These are phyloP conservation scores for Watsonalla cultraria DNA, from an alignment of 2,888 invertebrate species.

Conservation along the genomic window DNA sequence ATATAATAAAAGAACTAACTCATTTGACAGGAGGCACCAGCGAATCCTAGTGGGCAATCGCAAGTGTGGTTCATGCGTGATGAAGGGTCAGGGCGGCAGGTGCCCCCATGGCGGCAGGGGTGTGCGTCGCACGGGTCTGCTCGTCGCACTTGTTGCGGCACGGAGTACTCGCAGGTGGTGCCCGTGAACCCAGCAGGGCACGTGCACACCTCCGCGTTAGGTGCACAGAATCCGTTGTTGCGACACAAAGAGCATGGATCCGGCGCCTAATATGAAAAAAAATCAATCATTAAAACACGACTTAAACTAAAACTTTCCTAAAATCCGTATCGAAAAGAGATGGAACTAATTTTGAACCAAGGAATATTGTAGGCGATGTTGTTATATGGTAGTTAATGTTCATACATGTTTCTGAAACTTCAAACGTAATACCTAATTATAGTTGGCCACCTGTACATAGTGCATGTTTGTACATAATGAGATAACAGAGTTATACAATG, in stretches of 20 bases:
- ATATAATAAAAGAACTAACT: slow-evolving; percentile 65
- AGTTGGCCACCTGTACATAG: too few species aligned
- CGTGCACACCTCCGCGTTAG: slow-evolving; percentile 72
- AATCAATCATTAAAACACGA: not conserved
- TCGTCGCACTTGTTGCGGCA: slow-evolving; percentile 38
- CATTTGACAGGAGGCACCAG: slow-evolving; percentile 88
- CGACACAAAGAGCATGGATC: slow-evolving; percentile 57
- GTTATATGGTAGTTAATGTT: too few species aligned
- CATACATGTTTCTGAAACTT: too few species aligned
- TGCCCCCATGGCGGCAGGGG: slow-evolving; percentile 90
- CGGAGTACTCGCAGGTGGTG: slow-evolving; percentile 54
- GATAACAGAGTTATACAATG: too few species aligned
- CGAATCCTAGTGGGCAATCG: slow-evolving; percentile 88
- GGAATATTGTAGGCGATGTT: too few species aligned
- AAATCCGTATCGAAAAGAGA: too few species aligned
- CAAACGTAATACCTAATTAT: too few species aligned
- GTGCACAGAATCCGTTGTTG: slow-evolving; percentile 82
- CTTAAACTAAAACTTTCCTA: too few species aligned
- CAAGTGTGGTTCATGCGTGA: slow-evolving; percentile 80
- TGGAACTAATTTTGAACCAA: too few species aligned
- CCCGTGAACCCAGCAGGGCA: slow-evolving; percentile 71
- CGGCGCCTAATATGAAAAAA: not conserved
- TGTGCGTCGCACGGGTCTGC: slow-evolving; percentile 75
- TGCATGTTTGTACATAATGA: too few species aligned
- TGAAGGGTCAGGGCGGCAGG: slow-evolving; percentile 79